These are phyloP conservation scores for Brachyopa scutellaris DNA, from an alignment of 2,888 invertebrate genomes.

Conservation along the genomic window DNA sequence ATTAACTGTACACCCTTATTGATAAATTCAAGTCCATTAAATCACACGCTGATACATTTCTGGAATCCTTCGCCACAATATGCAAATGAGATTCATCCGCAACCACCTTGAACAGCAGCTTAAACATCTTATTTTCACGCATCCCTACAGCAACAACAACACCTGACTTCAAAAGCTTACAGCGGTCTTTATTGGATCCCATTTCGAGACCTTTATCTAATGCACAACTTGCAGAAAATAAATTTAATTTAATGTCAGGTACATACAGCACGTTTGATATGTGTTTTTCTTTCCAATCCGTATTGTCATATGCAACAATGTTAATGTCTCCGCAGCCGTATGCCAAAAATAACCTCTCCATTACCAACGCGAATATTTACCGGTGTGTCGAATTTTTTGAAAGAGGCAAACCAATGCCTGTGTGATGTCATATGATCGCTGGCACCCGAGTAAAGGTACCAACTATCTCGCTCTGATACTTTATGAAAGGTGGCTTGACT, in stretches of 20 bases:
- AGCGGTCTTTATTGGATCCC: constrained; percentile 3
- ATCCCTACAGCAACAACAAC: constrained; percentile 18
- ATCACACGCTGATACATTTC: too few species aligned
- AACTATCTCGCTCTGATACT: constrained; percentile 14
- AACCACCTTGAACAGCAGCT: neutral
- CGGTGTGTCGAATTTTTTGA: constrained; percentile 21
- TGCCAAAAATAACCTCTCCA: constrained; percentile 34
- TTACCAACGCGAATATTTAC: constrained; percentile 39
- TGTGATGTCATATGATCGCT: constrained; percentile 64
- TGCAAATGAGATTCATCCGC: neutral
- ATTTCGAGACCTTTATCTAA: constrained; percentile 7
- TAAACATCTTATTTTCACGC: constrained; percentile 23
- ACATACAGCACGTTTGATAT: constrained; percentile 19
- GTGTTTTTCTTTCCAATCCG: constrained; percentile 14
- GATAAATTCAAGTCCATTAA: constrained; percentile 74
- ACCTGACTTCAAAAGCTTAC: neutral
- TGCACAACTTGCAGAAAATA: constrained; percentile 31
- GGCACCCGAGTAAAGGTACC: constrained; percentile 69
- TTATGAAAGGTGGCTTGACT: constrained; percentile 6
- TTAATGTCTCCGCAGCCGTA: constrained; percentile 50
- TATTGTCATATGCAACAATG: constrained; percentile 37
- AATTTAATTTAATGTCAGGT: constrained; percentile 26
- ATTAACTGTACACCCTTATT: constrained; percentile 67
- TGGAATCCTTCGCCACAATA: neutral
- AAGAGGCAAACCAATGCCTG: constrained; percentile 15